Base-by-base conservation (phyloP, 2,797 vertebrate genomes). In the Pyrocephalus nanus region DNA sequence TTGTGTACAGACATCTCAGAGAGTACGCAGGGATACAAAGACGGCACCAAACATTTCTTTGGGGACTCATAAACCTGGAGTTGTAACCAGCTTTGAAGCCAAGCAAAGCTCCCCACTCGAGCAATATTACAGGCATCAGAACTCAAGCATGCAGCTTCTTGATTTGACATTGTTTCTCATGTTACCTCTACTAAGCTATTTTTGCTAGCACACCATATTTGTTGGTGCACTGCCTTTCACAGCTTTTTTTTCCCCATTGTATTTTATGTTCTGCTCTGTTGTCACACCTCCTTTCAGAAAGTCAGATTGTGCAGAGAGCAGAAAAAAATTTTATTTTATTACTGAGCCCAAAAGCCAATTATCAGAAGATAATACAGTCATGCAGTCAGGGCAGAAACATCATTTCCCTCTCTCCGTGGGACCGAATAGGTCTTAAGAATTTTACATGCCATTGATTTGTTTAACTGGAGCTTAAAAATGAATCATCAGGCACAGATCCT, bases 381-480 rank as follows among this genome's bases (percentile, higher is more conserved):
- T 55, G 73, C 70, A 78, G 77, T 53, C 66, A 75, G 71, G 84
- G 66, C 48, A 92, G 76, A 90, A 66, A 60, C 80, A 94, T 84
- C 36, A 77, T 94, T 92, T 94, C 54, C 74, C 43, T 80, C 78
- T 77, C 88, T 88, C 85, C 47, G 67, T 64, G 66, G 77, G 71
- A 70, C 51, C 21, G 7, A 72, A 15, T 26, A 72, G 11, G 34
- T 53, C 88, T 86, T 40, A 53, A 66, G 75, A 84, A 81, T 93
- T 94, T 92, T 88, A 90, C 74, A 94, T 93, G 84, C 84, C 90
- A 95, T 25, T 90, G 90, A 93, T 78, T 92, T 93, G 79, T 86
- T 90, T 88, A 94, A 95, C 74, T 30, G 73, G 51, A 84, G 51
- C 88, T 88, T 60, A 84, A 75, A 81, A 94, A 82, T 73, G 55